A percentile compares a stretch with the other conserved stretches of the same genome.
Conservation (phyloP, 2,797 vertebrate species). For the Avahi laniger region DNA sequence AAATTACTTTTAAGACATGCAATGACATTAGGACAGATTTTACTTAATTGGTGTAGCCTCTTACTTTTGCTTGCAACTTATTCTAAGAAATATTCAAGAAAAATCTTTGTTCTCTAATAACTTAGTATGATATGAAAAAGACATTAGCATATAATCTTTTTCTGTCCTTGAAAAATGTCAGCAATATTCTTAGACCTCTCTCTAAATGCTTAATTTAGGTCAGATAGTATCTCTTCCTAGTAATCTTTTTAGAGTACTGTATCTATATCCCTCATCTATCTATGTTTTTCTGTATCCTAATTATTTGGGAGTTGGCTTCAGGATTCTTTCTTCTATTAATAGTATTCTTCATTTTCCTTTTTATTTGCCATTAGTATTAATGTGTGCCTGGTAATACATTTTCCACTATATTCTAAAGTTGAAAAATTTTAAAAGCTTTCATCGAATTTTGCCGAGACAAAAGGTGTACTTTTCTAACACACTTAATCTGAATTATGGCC, state of each 20-base stretch:
- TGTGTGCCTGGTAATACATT: not conserved
- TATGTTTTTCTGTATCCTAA: not conserved
- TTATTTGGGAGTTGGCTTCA: not conserved
- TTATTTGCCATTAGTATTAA: constrained; percentile 6
- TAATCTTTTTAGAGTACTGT: not conserved
- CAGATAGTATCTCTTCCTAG: not conserved
- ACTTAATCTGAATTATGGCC: not conserved
- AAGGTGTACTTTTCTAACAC: not conserved
- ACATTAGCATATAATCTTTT: constrained; percentile 9
- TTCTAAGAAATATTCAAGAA: constrained; percentile 35
- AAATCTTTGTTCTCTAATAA: constrained; percentile 7
- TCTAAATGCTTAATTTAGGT: constrained; percentile 42
- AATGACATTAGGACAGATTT: not conserved
- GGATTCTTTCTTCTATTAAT: not conserved
- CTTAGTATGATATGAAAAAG: constrained; percentile 26
- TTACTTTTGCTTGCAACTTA: constrained; percentile 35
- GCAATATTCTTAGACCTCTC: not conserved
- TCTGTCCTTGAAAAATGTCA: constrained; percentile 6
- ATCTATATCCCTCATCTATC: not conserved
- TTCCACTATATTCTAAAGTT: not conserved
- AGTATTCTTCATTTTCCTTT: not conserved
- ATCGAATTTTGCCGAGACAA: constrained; percentile 5
- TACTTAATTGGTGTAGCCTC: not conserved
- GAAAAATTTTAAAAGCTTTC: constrained; percentile 7
- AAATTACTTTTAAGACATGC: constrained; percentile 27